Conservation (phyloP, 2,888 invertebrate genomes). For the Netelia inedita region DNA sequence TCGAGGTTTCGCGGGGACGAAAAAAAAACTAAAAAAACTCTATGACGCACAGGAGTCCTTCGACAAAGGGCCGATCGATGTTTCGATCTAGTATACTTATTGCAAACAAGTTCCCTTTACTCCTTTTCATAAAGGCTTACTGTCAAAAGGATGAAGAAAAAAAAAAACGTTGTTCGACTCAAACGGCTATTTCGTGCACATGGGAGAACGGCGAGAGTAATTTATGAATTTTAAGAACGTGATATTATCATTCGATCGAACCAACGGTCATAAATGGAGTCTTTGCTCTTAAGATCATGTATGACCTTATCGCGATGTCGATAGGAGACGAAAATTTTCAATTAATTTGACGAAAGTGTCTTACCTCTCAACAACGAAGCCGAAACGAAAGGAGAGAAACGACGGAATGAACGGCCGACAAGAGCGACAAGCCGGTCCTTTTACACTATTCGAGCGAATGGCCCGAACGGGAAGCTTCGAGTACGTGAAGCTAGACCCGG, state of each 20-base stretch:
- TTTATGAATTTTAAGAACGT: constrained; percentile 39
- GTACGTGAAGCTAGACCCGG: constrained; percentile 51
- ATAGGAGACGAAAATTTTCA: background rate
- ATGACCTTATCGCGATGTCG: constrained; percentile 3
- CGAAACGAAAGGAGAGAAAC: constrained; percentile 72
- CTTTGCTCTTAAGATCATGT: background rate
- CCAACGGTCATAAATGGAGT: background rate
- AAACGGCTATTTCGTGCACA: constrained; percentile 72
- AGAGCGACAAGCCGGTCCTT: constrained; percentile 76
- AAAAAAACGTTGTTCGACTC: constrained; percentile 52
- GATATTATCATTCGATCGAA: constrained; percentile 29
- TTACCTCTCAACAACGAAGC: constrained; percentile 75
- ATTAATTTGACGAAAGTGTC: constrained; percentile 47
- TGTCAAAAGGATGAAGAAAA: constrained; percentile 44
- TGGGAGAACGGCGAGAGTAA: constrained; percentile 67
- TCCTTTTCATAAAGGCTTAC: constrained; percentile 37
- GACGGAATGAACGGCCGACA: constrained; percentile 71
- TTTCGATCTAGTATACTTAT: constrained; percentile 3
- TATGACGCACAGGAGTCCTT: constrained; percentile 13
- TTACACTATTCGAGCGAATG: constrained; percentile 66
- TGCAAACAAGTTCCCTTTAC: constrained; percentile 9
- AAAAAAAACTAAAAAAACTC: constrained; percentile 17
- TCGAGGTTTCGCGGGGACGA: background rate
- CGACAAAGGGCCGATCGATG: constrained; percentile 50
- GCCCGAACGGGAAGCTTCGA: constrained; percentile 53